Conservation (phyloP, 2,797 vertebrate species). For the Microctenopoma stevenorrisi region DNA sequence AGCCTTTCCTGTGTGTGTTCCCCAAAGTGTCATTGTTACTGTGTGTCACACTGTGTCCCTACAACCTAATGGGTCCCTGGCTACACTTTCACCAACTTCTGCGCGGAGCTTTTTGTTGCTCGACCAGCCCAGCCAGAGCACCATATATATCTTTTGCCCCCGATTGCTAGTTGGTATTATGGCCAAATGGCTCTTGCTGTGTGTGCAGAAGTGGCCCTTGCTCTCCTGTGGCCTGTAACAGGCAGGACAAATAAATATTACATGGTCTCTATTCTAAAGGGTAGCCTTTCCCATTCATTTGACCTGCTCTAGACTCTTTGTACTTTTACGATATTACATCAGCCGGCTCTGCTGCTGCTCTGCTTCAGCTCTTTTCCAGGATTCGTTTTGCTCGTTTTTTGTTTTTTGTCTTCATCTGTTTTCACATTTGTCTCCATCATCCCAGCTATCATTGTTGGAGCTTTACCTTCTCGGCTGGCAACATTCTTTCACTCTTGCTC, state of each 20-base stretch:
- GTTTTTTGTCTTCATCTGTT: background rate
- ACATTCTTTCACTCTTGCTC: conserved; percentile 9
- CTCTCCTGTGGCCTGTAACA: conserved; percentile 44
- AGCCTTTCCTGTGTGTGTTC: conserved; percentile 4
- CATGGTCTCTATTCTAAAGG: conserved; percentile 49
- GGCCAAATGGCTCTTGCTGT: conserved; percentile 45
- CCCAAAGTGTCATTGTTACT: conserved; percentile 18
- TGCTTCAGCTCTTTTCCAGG: conserved; percentile 1
- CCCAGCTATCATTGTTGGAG: conserved; percentile 15
- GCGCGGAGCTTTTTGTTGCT: conserved; percentile 22
- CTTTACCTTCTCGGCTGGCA: conserved; percentile 24
- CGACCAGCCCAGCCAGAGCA: background rate
- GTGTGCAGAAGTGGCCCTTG: conserved; percentile 37
- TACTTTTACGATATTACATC: conserved; percentile 55
- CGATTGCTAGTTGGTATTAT: conserved; percentile 43
- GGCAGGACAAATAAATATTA: conserved; percentile 58
- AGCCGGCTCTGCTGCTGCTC: conserved; percentile 15
- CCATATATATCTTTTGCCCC: conserved; percentile 20
- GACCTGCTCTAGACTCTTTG: conserved; percentile 23
- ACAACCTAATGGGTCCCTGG: conserved; percentile 23
- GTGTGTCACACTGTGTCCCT: background rate
- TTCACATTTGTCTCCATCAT: background rate
- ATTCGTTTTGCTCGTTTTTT: background rate
- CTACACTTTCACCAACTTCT: conserved; percentile 24
- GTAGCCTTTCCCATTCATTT: conserved; percentile 40